Evolutionary conservation across 2,797 vertebrate genomes (phyloP).

Genomic region (Anniella stebbinsi): DNA sequence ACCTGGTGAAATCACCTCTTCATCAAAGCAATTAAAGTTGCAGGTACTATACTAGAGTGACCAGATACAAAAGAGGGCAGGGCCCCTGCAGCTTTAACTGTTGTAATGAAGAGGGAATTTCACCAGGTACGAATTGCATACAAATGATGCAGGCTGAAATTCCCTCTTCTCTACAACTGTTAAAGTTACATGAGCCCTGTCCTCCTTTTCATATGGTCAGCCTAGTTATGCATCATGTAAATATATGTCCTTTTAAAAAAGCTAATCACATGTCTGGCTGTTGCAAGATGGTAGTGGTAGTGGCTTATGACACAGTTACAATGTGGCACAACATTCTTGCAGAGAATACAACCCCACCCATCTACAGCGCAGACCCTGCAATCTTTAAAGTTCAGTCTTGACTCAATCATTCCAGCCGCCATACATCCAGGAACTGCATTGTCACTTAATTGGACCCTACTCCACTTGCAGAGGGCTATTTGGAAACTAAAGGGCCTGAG

Average conservation of each 20-base stretch:
- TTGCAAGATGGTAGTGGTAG: background rate
- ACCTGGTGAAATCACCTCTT: too few relatives aligned
- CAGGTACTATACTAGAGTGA: too few relatives aligned
- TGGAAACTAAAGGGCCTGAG: background rate
- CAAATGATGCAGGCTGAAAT: too few relatives aligned
- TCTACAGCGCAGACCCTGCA: background rate
- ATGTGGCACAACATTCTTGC: background rate
- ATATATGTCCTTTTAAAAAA: background rate
- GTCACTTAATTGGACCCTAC: background rate
- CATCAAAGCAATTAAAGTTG: too few relatives aligned
- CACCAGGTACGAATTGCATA: too few relatives aligned
- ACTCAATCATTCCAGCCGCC: background rate
- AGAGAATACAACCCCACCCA: background rate
- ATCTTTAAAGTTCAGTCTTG: background rate
- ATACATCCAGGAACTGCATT: background rate
- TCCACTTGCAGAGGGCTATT: background rate
- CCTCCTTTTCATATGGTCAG: too few relatives aligned
- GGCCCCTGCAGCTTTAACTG: too few relatives aligned
- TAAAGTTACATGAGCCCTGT: too few relatives aligned
- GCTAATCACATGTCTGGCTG: too few relatives aligned
- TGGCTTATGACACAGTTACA: background rate
- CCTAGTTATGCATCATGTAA: background rate
- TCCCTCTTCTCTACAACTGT: too few relatives aligned
- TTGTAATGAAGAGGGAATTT: too few relatives aligned
- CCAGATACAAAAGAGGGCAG: too few relatives aligned